Percentiles rank a stretch among this genome's conserved stretches.
These are phyloP conservation scores for Tetramorium parvispinum DNA, from an alignment of 1,140 invertebrate species.

Conservation along the genomic window DNA sequence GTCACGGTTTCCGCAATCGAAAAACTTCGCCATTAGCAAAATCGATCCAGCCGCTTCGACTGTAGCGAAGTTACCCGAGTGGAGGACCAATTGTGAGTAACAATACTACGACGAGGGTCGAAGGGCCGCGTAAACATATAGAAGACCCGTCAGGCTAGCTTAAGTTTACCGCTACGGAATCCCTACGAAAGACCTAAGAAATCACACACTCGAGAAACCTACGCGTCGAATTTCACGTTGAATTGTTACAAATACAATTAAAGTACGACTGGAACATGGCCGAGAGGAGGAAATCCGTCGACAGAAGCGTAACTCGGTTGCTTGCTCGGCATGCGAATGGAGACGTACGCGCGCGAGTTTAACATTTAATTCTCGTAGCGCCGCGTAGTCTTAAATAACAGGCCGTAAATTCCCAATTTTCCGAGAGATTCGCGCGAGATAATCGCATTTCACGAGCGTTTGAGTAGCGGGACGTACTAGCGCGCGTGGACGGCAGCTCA, in stretches of 20 bases:
- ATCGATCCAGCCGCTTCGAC: slow-evolving; percentile 28
- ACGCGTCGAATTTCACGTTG: background rate
- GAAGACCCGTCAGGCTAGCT: background rate
- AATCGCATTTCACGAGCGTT: slow-evolving; percentile 49
- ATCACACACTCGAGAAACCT: background rate
- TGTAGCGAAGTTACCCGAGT: background rate
- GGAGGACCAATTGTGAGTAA: slow-evolving; percentile 24
- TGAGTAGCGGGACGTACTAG: slow-evolving; percentile 1
- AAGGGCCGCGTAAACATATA: background rate
- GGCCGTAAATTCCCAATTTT: slow-evolving; percentile 34
- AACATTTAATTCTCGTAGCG: background rate
- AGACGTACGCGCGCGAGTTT: background rate
- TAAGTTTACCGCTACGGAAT: background rate
- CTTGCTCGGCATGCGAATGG: background rate
- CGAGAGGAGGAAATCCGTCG: background rate
- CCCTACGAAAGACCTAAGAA: background rate
- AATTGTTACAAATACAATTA: background rate
- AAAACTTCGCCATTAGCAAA: slow-evolving; percentile 59
- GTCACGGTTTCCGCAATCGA: slow-evolving; percentile 48
- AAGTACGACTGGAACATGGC: background rate
- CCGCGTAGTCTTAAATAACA: slow-evolving; percentile 33
- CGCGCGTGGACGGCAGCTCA: slow-evolving; percentile 21
- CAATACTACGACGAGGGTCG: background rate
- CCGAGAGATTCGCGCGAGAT: slow-evolving; percentile 26
- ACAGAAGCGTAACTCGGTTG: background rate